Percentiles rank a stretch among this genome's conserved stretches.
These are phyloP conservation scores for Aelia acuminata DNA, from an alignment of 2,888 invertebrate species.

Conservation along the genomic window DNA sequence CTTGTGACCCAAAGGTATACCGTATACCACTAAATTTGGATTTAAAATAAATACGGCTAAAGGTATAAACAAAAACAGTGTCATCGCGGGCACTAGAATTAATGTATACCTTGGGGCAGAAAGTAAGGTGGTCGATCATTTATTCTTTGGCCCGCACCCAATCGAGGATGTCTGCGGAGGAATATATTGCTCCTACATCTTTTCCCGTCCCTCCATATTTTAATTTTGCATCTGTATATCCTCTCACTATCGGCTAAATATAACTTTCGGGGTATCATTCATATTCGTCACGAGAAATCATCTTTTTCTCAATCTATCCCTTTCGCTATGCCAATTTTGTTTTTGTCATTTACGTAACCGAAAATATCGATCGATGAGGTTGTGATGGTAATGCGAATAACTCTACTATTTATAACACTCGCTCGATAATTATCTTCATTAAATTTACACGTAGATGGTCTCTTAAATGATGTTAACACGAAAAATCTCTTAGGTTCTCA, in stretches of 20 bases:
- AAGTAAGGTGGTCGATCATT: constrained; percentile 38
- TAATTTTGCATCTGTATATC: constrained; percentile 15
- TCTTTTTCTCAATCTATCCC: background rate
- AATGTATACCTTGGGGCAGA: constrained; percentile 4
- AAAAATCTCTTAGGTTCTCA: no score
- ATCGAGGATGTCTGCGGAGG: background rate
- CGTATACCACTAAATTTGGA: constrained; percentile 35
- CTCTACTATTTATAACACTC: background rate
- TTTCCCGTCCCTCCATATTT: constrained; percentile 1
- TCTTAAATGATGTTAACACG: no score
- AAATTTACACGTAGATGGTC: no score
- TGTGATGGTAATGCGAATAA: background rate
- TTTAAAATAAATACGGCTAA: constrained; percentile 22
- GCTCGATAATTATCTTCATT: no score
- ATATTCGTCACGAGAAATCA: background rate
- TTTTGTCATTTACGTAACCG: background rate
- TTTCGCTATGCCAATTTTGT: constrained; percentile 22
- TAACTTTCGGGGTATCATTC: background rate
- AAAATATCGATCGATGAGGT: background rate
- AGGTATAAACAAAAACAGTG: constrained; percentile 48
- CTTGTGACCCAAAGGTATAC: background rate
- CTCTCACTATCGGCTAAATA: background rate
- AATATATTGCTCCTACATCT: constrained; percentile 11
- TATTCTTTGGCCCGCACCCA: background rate
- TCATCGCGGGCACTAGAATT: background rate